phyloP scores from a whole-genome alignment of 2,888 invertebrate genomes.

The Odontomyia ornata region DNA sequence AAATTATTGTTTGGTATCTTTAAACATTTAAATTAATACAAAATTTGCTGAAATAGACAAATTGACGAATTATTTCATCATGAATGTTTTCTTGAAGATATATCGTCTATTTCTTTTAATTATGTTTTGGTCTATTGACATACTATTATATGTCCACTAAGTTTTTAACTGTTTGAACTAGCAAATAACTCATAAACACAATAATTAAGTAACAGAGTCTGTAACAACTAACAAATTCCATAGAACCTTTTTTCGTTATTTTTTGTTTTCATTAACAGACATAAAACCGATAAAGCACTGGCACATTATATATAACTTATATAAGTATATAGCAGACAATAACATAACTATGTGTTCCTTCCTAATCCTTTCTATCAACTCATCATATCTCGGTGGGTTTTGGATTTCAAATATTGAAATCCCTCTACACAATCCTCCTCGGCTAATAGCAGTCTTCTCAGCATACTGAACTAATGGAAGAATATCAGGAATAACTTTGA shows the following conservation, averaged over 20 bases:
- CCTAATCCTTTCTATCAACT: neutral
- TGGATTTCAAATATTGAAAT: slow-evolving; percentile 4
- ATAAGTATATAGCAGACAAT: neutral
- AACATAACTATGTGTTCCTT: slow-evolving; percentile 13
- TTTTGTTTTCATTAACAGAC: slow-evolving; percentile 42
- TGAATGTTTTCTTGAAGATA: too few species aligned
- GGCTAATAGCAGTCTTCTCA: slow-evolving; percentile 7
- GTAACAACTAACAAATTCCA: slow-evolving; percentile 35
- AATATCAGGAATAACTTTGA: neutral
- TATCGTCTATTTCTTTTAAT: too few species aligned
- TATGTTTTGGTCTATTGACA: neutral
- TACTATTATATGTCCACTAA: neutral
- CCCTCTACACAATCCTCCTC: neutral
- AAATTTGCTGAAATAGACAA: too few species aligned
- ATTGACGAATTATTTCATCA: too few species aligned
- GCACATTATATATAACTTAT: slow-evolving; percentile 35
- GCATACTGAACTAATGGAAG: neutral
- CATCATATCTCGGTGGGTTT: slow-evolving; percentile 18
- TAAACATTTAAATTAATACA: too few species aligned
- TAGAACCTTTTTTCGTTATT: slow-evolving; percentile 18
- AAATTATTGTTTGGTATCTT: too few species aligned
- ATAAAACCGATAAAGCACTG: slow-evolving; percentile 48
- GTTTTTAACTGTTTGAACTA: slow-evolving; percentile 24
- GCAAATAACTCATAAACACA: neutral
- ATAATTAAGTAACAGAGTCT: slow-evolving; percentile 28